A percentile compares a stretch with the other conserved stretches of the same genome.
phyloP scores from a whole-genome alignment of 2,888 invertebrate genomes.

The Minunthozetes semirufus region DNA sequence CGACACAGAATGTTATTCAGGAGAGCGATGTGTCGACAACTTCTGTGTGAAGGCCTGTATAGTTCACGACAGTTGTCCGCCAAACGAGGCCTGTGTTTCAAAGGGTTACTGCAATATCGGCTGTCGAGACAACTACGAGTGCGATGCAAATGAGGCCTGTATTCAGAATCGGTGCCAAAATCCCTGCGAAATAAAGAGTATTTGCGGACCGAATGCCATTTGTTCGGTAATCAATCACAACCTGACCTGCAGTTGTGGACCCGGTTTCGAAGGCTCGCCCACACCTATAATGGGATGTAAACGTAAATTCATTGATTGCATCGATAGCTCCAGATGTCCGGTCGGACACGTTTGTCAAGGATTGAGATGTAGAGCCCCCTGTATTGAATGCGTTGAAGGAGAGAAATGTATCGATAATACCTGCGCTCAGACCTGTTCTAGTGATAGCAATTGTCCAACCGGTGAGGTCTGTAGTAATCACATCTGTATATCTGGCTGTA shows the following conservation, averaged over 20 bases:
- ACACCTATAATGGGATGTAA: conserved; percentile 43
- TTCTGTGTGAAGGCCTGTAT: conserved; percentile 72
- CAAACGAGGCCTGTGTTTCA: conserved; percentile 67
- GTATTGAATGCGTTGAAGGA: conserved; percentile 43
- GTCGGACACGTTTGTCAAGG: conserved; percentile 65
- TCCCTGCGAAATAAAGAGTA: conserved; percentile 67
- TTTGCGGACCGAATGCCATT: conserved; percentile 74
- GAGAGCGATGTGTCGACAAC: conserved; percentile 69
- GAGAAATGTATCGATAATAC: conserved; percentile 43
- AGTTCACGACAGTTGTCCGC: conserved; percentile 71
- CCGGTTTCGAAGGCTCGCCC: conserved; percentile 46
- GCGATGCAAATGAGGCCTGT: conserved; percentile 67
- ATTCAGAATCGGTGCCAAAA: conserved; percentile 75
- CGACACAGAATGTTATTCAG: conserved; percentile 66
- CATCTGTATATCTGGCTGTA: conserved; percentile 63
- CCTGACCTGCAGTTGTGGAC: conserved; percentile 46
- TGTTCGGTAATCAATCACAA: conserved; percentile 54
- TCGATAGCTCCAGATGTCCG: conserved; percentile 60
- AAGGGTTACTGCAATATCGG: conserved; percentile 72
- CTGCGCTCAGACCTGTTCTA: conserved; percentile 67
- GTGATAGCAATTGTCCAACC: conserved; percentile 78
- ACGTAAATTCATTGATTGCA: conserved; percentile 40
- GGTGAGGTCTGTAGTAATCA: conserved; percentile 61
- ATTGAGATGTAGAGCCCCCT: conserved; percentile 48
- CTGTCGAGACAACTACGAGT: conserved; percentile 75